phyloP scores from a whole-genome alignment of 2,888 invertebrate genomes.

The Phyllotreta striolata region DNA sequence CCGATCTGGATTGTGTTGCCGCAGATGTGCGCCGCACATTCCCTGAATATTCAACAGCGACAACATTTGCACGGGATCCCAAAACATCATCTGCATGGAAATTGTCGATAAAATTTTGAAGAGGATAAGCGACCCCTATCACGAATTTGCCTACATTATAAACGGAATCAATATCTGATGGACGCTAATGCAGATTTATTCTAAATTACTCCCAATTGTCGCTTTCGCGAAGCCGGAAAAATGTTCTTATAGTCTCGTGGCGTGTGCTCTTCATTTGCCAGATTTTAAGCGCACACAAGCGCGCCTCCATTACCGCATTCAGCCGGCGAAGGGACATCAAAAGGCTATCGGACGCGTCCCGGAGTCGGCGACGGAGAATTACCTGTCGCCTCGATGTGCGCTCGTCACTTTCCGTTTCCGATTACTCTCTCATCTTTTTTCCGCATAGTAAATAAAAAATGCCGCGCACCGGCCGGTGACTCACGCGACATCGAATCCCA shows the following conservation, averaged over 20 bases:
- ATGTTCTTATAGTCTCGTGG: too few relatives aligned
- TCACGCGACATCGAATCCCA: constrained; percentile 8
- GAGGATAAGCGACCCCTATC: constrained; percentile 20
- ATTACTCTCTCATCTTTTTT: neutral
- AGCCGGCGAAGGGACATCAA: too few relatives aligned
- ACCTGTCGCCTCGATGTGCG: constrained; percentile 4
- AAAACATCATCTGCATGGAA: constrained; percentile 42
- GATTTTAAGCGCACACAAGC: too few relatives aligned
- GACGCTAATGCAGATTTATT: too few relatives aligned
- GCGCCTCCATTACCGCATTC: too few relatives aligned
- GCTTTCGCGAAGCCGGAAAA: too few relatives aligned
- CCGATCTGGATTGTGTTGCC: constrained; percentile 56
- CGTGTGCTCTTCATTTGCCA: too few relatives aligned
- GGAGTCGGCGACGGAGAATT: neutral
- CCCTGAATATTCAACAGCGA: constrained; percentile 50
- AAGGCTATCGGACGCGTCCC: too few relatives aligned
- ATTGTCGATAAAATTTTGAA: constrained; percentile 28
- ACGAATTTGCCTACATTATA: constrained; percentile 14
- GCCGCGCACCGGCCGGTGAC: constrained; percentile 1
- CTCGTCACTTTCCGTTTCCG: constrained; percentile 3
- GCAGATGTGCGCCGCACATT: constrained; percentile 53
- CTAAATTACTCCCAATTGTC: too few relatives aligned
- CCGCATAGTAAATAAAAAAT: neutral
- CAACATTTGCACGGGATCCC: constrained; percentile 32
- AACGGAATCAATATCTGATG: constrained; percentile 13